Evolutionary conservation across 2,113 vertebrate genomes (phyloP), one percentile per base, ranked within the genome.

Genomic region (Phoxinus phoxinus): DNA sequence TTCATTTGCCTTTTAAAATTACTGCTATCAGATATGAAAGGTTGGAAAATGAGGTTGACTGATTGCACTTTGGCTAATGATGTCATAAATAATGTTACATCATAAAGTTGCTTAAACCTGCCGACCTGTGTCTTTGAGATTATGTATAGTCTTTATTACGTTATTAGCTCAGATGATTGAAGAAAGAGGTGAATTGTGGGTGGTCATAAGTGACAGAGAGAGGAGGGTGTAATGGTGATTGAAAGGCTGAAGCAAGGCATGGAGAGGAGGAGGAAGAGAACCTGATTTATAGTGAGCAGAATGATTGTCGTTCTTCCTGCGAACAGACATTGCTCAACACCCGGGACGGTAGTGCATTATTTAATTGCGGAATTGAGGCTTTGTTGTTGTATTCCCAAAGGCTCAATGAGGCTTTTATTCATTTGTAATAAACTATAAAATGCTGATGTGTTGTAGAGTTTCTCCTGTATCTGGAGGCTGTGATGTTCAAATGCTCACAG

Each of bases 401-500:
- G 74, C 90, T 81, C 53, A 83, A 75, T 71, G 65, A 78, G 67
- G 85, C 63, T 88, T 90, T 90, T 59, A 73, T 85, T 86, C 77
- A 56, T 58, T 27, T 1, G 83, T 88, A 86, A 86, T 86, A 85
- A 78, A 83, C 6, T 27, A 25, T 78, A 88, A 91, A 90, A 84
- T 90, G 89, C 88, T 91, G 90, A 94, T 91, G 85, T 89, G 81
- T 78, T 88, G 69, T 92, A 89, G 89, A 87, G 77, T 74, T 67
- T 73, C 72, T 84, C 7, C 44, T 19, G 81, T 59, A 15, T 89
- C 83, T 84, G 79, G 44, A 35, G 69, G 61, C 51, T 77, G 19
- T 73, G 23, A 79, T 80, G 44, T 25, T 79, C 87, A 51, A 53
- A n/a, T 82, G 59, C 69, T 56, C 51, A 74, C 65, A 87, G 86